Evolutionary conservation across 2,797 vertebrate species (phyloP).

Genomic region (Nannoperca obscura): DNA sequence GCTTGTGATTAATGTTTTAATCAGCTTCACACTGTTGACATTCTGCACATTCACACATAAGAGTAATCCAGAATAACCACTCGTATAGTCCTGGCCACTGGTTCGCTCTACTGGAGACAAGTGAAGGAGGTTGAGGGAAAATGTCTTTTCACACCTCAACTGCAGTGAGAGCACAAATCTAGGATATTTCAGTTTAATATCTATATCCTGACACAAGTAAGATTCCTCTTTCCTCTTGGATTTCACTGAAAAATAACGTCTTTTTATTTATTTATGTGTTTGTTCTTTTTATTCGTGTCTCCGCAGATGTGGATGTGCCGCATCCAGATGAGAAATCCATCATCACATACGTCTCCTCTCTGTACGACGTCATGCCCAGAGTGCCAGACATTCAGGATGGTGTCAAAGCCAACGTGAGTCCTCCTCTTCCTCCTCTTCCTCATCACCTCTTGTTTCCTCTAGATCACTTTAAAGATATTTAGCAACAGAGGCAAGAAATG

Average conservation of each 20-base stretch:
- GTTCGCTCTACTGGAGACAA: background rate
- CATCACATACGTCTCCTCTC: conserved; percentile 96
- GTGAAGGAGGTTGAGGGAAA: background rate
- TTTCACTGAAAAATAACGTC: background rate
- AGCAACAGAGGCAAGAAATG: background rate
- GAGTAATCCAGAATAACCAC: background rate
- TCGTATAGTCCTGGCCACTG: background rate
- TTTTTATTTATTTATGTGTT: too few relatives aligned
- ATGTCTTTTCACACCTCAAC: background rate
- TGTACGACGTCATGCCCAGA: conserved; percentile 94
- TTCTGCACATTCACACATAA: too few relatives aligned
- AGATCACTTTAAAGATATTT: background rate
- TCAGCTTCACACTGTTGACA: background rate
- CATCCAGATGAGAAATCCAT: conserved; percentile 97
- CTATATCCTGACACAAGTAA: background rate
- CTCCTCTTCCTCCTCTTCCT: background rate
- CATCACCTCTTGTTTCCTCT: background rate
- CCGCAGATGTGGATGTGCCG: conserved; percentile 92
- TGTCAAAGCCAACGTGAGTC: conserved; percentile 91
- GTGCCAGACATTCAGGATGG: conserved; percentile 93
- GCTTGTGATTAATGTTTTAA: background rate
- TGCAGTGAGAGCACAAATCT: background rate
- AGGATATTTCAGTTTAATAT: conserved; percentile 1
- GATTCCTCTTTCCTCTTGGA: background rate
- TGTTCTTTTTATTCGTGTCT: too few relatives aligned